A percentile compares a stretch with the other conserved stretches of the same genome.
Evolutionary conservation across 2,888 invertebrate genomes (phyloP).

Genomic region (Himalopsyche anomala): DNA sequence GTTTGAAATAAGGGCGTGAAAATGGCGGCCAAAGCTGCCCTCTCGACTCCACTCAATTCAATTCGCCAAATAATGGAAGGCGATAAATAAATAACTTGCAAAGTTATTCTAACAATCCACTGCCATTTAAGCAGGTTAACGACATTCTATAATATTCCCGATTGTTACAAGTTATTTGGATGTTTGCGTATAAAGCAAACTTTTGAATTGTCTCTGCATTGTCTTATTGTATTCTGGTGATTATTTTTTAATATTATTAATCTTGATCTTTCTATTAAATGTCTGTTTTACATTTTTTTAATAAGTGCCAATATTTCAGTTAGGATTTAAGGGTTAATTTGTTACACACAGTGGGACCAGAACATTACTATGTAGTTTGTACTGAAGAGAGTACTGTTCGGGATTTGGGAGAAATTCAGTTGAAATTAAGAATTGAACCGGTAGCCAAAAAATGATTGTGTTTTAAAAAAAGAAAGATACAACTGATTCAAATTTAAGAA

Average conservation of each 20-base stretch:
- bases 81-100: constrained; percentile 62
- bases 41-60: constrained; percentile 60
- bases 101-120: constrained; percentile 61
- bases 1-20: constrained; percentile 36
- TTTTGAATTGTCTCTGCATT: constrained; percentile 11
- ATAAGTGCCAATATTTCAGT: too few species aligned
- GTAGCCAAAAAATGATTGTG: too few species aligned
- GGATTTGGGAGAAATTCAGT: too few species aligned
- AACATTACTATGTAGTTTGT: too few species aligned
- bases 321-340: too few species aligned
- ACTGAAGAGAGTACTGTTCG: too few species aligned
- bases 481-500: too few species aligned
- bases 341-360: too few species aligned
- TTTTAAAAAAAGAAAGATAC: too few species aligned
- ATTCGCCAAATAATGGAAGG: constrained; percentile 61
- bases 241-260: background rate
- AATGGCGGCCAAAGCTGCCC: constrained; percentile 39
- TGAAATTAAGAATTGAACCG: too few species aligned
- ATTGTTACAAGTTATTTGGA: constrained; percentile 27
- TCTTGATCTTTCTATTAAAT: too few species aligned
- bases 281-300: too few species aligned
- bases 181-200: background rate
- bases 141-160: constrained; percentile 26
- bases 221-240: background rate
- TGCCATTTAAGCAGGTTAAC: constrained; percentile 42